Evolutionary conservation across 1,140 invertebrate species (phyloP).

Genomic region (Condylostylus longicornis): DNA sequence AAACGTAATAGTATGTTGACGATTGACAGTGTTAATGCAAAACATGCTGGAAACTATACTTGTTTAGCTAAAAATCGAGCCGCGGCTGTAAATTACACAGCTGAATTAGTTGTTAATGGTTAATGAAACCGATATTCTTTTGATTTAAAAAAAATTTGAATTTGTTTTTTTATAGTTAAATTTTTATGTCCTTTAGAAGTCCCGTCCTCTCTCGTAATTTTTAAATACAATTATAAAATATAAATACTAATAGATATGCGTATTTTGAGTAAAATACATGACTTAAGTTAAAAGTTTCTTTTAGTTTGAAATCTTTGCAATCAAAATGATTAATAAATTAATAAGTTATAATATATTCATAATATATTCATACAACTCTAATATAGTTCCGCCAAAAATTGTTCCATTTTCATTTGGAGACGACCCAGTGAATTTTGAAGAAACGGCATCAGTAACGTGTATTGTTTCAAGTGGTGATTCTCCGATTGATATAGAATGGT

Average conservation of each 20-base stretch:
- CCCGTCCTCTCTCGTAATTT: background rate
- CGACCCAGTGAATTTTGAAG: conserved; percentile 43
- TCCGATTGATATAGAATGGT: conserved; percentile 47
- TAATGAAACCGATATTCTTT: conserved; percentile 32
- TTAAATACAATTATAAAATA: too few relatives aligned
- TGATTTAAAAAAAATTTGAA: background rate
- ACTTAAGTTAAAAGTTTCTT: conserved; percentile 2
- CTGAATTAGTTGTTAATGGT: conserved; percentile 57
- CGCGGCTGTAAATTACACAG: conserved; percentile 46
- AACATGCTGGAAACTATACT: conserved; percentile 65
- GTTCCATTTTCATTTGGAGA: conserved; percentile 46
- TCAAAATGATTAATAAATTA: conserved; percentile 6
- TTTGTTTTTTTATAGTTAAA: conserved; percentile 1
- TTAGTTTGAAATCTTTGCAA: background rate
- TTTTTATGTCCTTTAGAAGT: background rate
- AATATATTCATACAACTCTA: background rate
- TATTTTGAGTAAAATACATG: too few relatives aligned
- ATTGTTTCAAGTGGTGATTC: conserved; percentile 48
- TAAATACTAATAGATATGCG: too few relatives aligned
- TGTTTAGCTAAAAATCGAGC: conserved; percentile 58
- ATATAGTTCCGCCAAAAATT: conserved; percentile 38
- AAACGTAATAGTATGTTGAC: conserved; percentile 55
- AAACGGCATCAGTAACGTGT: conserved; percentile 48
- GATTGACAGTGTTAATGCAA: conserved; percentile 56
- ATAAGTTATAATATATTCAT: conserved; percentile 9